A percentile compares a stretch with the other conserved stretches of the same genome.
Evolutionary conservation across 2,888 invertebrate genomes (phyloP).

Genomic region (Tiliacea aurago): DNA sequence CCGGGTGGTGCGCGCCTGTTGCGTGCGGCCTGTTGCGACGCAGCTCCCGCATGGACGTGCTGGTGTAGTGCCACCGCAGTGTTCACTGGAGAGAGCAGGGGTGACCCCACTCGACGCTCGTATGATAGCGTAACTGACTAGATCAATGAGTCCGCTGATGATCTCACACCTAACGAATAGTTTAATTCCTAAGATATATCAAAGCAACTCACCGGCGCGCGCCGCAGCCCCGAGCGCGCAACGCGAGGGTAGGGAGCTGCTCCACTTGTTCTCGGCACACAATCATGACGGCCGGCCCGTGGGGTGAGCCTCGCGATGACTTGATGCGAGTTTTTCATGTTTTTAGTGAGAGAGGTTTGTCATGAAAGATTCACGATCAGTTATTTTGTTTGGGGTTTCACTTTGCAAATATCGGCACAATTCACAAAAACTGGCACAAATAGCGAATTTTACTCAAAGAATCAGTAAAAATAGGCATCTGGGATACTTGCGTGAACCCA

Average conservation of each 20-base stretch:
- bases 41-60: slow-evolving; percentile 71
- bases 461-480: neutral
- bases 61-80: slow-evolving; percentile 27
- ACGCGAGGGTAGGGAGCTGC: neutral
- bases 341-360: too few relatives aligned
- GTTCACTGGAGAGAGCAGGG: slow-evolving; percentile 16
- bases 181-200: neutral
- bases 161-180: slow-evolving; percentile 2
- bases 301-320: neutral
- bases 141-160: neutral
- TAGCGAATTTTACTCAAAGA: neutral
- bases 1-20: slow-evolving; percentile 80
- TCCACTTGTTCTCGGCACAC: neutral
- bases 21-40: slow-evolving; percentile 85
- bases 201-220: neutral
- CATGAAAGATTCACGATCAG: neutral
- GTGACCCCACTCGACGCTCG: slow-evolving; percentile 26
- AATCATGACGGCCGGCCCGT: too few relatives aligned
- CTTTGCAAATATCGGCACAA: neutral
- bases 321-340: neutral
- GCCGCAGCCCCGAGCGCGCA: neutral
- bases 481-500: too few relatives aligned
- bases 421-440: neutral
- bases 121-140: slow-evolving; percentile 26
- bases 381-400: neutral